Conservation (phyloP, 2,113 vertebrate species). For the Elgaria multicarinata region DNA sequence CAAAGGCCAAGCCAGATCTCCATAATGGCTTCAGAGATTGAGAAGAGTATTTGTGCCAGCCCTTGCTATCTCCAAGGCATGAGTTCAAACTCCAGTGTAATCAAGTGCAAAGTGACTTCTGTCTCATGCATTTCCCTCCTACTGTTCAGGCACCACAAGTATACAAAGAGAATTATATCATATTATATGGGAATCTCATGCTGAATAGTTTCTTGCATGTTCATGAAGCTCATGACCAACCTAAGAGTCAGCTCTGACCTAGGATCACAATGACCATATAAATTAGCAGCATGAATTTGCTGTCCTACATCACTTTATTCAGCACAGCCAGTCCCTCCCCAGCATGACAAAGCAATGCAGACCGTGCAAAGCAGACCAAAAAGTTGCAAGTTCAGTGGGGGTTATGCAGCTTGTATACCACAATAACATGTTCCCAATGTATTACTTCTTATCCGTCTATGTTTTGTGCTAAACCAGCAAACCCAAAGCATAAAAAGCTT, state of each 20-base stretch:
- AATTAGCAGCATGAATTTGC: neutral
- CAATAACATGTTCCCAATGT: neutral
- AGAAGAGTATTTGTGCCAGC: neutral
- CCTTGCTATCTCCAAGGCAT: neutral
- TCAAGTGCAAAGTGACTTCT: neutral
- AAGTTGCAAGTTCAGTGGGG: neutral
- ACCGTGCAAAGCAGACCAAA: too few relatives aligned
- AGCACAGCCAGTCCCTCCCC: neutral
- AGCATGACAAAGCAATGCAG: neutral
- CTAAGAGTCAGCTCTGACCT: neutral
- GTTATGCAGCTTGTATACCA: neutral
- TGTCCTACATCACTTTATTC: neutral
- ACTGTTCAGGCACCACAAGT: neutral
- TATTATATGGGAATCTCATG: neutral
- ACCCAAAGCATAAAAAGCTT: neutral
- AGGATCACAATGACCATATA: neutral
- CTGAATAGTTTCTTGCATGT: neutral
- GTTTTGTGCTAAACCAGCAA: neutral
- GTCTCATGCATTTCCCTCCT: neutral
- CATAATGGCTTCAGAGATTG: neutral
- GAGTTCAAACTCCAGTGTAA: neutral
- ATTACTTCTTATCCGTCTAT: neutral
- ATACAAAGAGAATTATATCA: neutral
- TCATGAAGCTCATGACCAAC: neutral
- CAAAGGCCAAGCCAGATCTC: neutral